Percentiles rank a stretch among this genome's conserved stretches.
phyloP scores from a whole-genome alignment of 2,888 invertebrate species.

The Ashinkailepas kermadecensis region DNA sequence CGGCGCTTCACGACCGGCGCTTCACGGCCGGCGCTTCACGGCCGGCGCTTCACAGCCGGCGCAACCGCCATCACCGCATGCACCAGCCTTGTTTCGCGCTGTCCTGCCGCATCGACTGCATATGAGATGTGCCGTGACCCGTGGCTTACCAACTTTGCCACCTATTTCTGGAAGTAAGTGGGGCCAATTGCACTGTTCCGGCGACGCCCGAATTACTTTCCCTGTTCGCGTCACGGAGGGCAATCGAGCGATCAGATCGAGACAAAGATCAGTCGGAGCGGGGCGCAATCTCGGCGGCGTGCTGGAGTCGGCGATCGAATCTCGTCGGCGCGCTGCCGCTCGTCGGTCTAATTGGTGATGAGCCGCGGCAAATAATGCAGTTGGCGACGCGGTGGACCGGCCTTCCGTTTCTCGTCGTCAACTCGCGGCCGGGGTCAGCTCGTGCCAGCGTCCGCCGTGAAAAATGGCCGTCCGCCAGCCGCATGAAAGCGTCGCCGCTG shows the following conservation, averaged over 20 bases:
- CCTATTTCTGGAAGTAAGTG: no score
- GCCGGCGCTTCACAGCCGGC: no score
- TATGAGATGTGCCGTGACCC: no score
- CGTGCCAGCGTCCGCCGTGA: background rate
- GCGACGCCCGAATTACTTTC: background rate
- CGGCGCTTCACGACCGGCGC: no score
- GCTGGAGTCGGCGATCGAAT: background rate
- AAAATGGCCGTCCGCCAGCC: background rate
- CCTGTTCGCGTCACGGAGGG: background rate
- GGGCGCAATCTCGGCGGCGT: background rate
- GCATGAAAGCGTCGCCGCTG: background rate
- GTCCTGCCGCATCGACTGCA: no score
- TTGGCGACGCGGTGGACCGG: background rate
- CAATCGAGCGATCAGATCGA: background rate
- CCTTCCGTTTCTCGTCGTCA: background rate
- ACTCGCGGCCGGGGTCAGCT: background rate
- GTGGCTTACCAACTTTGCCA: no score
- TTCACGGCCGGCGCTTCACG: no score
- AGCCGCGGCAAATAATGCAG: background rate
- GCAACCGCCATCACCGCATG: no score
- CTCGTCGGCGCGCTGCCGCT: background rate
- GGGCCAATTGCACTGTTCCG: background rate
- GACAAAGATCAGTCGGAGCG: background rate
- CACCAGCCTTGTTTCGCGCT: no score
- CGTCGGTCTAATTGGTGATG: background rate